These are phyloP conservation scores for Triplophysa bombifrons DNA, from an alignment of 2,797 vertebrate genomes.

Conservation along the genomic window DNA sequence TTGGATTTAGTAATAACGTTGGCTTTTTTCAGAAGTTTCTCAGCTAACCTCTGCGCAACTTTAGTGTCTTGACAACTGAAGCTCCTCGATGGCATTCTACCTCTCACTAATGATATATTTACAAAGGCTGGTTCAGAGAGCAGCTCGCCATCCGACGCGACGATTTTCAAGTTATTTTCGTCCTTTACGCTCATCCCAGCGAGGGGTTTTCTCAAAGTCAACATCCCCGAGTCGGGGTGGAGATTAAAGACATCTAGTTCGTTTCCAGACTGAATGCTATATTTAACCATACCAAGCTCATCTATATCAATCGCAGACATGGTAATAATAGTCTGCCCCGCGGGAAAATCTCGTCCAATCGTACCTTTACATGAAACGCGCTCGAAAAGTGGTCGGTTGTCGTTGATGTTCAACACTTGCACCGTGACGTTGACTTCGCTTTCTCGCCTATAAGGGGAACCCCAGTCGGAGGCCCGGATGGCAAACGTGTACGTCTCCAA, in stretches of 20 bases:
- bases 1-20: conserved; percentile 78
- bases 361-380: conserved; percentile 90
- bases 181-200: conserved; percentile 77
- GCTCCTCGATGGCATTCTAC: conserved; percentile 75
- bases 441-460: conserved; percentile 90
- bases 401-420: conserved; percentile 90
- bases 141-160: conserved; percentile 91
- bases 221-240: conserved; percentile 86
- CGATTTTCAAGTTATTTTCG: conserved; percentile 84
- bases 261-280: conserved; percentile 89
- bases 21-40: conserved; percentile 89
- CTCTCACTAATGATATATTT: conserved; percentile 87
- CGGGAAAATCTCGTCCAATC: conserved; percentile 86
- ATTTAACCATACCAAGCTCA: conserved; percentile 88
- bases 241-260: conserved; percentile 88
- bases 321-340: conserved; percentile 87
- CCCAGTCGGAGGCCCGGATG: conserved; percentile 94
- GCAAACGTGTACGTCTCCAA: conserved; percentile 86
- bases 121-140: conserved; percentile 85
- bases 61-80: conserved; percentile 91
- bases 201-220: conserved; percentile 86
- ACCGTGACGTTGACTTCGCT: conserved; percentile 90
- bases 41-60: conserved; percentile 89
- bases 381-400: conserved; percentile 94
- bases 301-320: conserved; percentile 95